Evolutionary conservation across 2,113 vertebrate species (phyloP).

Genomic region (Rhynchopsitta pachyrhyncha): DNA sequence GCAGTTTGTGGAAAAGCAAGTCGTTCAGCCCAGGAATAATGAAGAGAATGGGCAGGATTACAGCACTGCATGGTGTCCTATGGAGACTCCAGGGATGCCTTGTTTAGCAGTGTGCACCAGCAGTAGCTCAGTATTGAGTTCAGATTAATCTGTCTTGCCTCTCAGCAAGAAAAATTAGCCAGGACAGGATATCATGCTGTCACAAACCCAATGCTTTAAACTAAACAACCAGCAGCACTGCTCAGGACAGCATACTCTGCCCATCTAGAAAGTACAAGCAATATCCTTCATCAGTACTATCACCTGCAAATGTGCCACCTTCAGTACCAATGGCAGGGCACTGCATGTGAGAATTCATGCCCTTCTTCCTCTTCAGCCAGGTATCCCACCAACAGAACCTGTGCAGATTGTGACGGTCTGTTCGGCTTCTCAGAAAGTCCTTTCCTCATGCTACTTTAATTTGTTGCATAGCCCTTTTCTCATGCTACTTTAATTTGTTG

Average conservation of each 20-base stretch:
- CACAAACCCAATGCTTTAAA: background rate
- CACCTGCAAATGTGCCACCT: background rate
- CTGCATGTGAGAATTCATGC: background rate
- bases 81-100: background rate
- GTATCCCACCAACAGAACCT: background rate
- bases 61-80: accelerated
- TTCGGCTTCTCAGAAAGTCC: background rate
- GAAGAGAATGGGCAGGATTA: background rate
- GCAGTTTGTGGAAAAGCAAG: background rate
- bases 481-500: background rate
- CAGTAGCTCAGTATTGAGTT: background rate
- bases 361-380: background rate
- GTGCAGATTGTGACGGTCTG: background rate
- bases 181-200: background rate
- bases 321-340: background rate
- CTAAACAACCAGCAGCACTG: background rate
- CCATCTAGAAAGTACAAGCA: background rate
- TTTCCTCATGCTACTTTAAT: background rate
- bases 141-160: background rate
- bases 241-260: background rate
- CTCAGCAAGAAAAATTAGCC: background rate
- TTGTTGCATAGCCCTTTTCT: background rate
- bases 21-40: background rate
- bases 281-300: background rate
- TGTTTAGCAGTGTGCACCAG: background rate